These are phyloP conservation scores for Rhadina sibilatrix DNA, from an alignment of 2,113 vertebrate species.

Conservation along the genomic window DNA sequence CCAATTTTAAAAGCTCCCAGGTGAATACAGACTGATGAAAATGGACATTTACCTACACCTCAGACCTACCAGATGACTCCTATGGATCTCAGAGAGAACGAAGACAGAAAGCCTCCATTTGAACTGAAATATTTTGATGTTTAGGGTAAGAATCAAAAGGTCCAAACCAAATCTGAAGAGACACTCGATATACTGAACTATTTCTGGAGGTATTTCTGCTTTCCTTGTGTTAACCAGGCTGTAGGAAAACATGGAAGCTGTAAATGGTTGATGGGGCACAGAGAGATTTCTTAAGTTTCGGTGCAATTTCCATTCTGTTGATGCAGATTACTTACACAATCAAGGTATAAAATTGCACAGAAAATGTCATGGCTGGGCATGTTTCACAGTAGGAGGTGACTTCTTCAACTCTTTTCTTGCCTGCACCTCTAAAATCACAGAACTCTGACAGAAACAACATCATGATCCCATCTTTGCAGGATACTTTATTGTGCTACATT, in stretches of 20 bases:
- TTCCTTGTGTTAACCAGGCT: not conserved
- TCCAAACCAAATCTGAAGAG: not conserved
- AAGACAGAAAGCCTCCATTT: not conserved
- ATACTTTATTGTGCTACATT: not conserved
- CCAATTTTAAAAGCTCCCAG: not conserved
- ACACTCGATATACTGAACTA: not conserved
- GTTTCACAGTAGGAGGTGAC: not conserved
- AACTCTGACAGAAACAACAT: not conserved
- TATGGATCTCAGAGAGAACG: not conserved
- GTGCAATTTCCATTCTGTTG: not conserved
- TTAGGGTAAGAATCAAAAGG: not conserved
- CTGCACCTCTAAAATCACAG: not conserved
- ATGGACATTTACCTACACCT: not conserved
- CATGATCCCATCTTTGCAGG: not conserved
- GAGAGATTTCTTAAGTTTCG: not conserved
- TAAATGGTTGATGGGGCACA: not conserved
- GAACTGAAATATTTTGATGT: not conserved
- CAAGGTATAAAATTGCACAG: not conserved
- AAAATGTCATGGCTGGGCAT: not conserved
- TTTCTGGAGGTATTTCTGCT: not conserved
- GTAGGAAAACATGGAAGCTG: not conserved
- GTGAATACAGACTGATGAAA: not conserved
- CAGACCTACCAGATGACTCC: not conserved
- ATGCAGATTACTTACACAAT: not conserved
- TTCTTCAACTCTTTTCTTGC: not conserved